phyloP scores from a whole-genome alignment of 2,888 invertebrate genomes.

The Cephus pygmeus region DNA sequence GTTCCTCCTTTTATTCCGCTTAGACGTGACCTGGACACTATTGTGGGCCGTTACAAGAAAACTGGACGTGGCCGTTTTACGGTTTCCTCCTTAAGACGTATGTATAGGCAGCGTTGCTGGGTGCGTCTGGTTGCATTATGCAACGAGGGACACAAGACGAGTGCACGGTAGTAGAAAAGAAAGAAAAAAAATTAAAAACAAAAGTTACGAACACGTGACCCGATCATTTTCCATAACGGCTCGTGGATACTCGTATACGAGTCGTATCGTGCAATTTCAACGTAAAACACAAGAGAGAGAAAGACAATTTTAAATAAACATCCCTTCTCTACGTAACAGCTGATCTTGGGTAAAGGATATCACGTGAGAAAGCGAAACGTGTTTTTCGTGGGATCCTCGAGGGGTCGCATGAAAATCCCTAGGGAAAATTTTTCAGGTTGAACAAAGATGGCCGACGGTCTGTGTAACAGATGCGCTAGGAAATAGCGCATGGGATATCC shows the following conservation, averaged over 20 bases:
- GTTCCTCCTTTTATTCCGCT: neutral
- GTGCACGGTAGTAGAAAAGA: neutral
- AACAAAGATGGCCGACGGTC: neutral
- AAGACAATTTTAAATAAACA: no score
- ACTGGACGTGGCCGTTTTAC: conserved; percentile 1
- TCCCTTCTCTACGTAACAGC: neutral
- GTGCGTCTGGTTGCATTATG: neutral
- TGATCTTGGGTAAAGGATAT: neutral
- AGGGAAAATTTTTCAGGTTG: neutral
- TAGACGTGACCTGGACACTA: neutral
- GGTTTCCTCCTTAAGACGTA: neutral
- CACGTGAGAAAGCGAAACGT: neutral
- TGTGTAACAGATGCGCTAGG: neutral
- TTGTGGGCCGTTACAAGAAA: neutral
- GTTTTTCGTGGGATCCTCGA: neutral
- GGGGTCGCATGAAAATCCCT: neutral
- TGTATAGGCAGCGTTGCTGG: neutral
- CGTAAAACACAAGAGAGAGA: neutral
- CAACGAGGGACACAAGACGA: neutral
- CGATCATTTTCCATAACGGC: neutral
- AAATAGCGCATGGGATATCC: neutral
- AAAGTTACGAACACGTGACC: neutral
- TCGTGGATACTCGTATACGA: neutral
- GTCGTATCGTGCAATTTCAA: neutral
- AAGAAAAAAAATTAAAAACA: neutral